Evolutionary conservation across 2,797 vertebrate genomes (phyloP).

Genomic region (Helarctos malayanus): DNA sequence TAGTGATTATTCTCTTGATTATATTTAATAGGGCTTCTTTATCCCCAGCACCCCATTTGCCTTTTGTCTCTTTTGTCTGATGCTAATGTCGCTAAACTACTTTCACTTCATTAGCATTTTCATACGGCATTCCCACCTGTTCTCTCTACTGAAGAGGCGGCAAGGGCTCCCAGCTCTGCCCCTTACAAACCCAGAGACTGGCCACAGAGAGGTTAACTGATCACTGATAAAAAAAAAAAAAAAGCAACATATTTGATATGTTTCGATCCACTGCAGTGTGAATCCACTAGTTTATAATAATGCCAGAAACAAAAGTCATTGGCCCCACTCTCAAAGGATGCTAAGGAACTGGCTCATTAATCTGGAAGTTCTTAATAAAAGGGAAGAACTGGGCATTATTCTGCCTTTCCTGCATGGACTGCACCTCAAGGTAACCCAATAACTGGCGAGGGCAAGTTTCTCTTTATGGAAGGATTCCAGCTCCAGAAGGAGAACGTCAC

Average conservation of each 20-base stretch:
- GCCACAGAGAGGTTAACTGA: not conserved
- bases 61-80: not conserved
- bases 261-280: not conserved
- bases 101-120: not conserved
- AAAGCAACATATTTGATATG: not conserved
- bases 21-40: not conserved
- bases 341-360: not conserved
- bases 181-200: not conserved
- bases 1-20: not conserved
- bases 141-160: not conserved
- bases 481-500: not conserved
- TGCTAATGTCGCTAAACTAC: not conserved
- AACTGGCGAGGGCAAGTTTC: not conserved
- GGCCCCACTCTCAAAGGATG: not conserved
- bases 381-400: not conserved
- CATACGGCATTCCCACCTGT: not conserved
- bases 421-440: not conserved
- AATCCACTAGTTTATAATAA: not conserved
- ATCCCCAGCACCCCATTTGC: rapidly evolving
- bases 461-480: not conserved
- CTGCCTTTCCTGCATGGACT: not conserved
- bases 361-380: not conserved
- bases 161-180: too few species aligned
- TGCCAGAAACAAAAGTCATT: rapidly evolving
- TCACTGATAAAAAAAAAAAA: not conserved